Conservation (phyloP, 2,113 vertebrate genomes). For the Neogobius melanostomus region DNA sequence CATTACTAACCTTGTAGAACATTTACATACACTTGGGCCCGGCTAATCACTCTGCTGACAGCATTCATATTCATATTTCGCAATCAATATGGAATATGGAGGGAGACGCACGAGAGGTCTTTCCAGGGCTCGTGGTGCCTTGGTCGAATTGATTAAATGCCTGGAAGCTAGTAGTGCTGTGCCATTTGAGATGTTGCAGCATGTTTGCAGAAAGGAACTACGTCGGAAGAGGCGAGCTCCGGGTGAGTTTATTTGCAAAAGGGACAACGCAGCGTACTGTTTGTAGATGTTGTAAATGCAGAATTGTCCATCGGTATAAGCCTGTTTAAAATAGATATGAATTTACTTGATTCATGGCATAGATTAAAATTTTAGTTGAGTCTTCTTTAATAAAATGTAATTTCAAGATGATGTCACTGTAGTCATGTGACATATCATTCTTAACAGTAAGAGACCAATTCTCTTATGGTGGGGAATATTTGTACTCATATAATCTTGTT, state of each 20-base stretch:
- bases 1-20: conserved; percentile 23
- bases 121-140: conserved; percentile 16
- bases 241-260: conserved; percentile 1
- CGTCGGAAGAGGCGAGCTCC: conserved; percentile 32
- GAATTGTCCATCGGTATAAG: background rate
- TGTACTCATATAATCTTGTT: no score
- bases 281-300: background rate
- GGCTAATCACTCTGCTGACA: conserved; percentile 15
- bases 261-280: background rate
- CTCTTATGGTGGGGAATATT: no score
- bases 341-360: no score
- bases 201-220: conserved; percentile 40
- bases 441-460: no score
- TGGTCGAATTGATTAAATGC: conserved; percentile 53
- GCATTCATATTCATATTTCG: conserved; percentile 27
- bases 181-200: conserved; percentile 39
- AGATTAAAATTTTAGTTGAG: no score
- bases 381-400: no score
- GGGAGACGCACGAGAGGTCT: background rate
- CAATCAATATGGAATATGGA: conserved; percentile 36
- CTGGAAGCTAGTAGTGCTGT: conserved; percentile 50
- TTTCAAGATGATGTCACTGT: no score
- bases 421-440: no score
- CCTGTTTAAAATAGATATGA: background rate
- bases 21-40: conserved; percentile 16